Percentiles rank a stretch among this genome's conserved stretches.
Evolutionary conservation across 2,888 invertebrate species (phyloP).

Genomic region (Drosophila glabriapex): DNA sequence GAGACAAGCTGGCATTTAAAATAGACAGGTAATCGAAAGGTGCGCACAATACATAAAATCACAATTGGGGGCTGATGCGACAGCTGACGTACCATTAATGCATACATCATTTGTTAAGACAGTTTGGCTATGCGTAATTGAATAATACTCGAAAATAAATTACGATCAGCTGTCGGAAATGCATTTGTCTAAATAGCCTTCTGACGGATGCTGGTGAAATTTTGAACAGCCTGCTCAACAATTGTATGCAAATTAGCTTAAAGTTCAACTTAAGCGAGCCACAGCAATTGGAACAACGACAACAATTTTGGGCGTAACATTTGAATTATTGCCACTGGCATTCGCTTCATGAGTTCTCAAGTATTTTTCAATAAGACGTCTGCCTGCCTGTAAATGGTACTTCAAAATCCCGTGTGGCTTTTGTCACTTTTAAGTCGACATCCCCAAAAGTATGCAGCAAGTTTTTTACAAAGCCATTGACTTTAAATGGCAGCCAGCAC

Average conservation of each 20-base stretch:
- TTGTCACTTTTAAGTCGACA: constrained; percentile 30
- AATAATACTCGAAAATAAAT: constrained; percentile 58
- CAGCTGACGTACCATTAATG: constrained; percentile 20
- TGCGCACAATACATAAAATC: constrained; percentile 5
- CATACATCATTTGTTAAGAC: constrained; percentile 42
- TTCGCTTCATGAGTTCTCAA: constrained; percentile 9
- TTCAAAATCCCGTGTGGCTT: constrained; percentile 26
- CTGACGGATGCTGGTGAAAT: constrained; percentile 30
- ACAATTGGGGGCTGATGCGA: constrained; percentile 1
- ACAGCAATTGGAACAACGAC: constrained; percentile 28
- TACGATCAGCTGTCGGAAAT: constrained; percentile 38
- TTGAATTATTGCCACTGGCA: constrained; percentile 31
- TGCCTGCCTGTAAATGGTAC: constrained; percentile 14
- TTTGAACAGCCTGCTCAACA: constrained; percentile 24
- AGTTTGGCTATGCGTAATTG: constrained; percentile 19
- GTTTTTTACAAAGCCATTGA: constrained; percentile 30
- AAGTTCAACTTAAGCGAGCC: constrained; percentile 14
- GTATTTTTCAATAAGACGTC: constrained; percentile 57
- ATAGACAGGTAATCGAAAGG: constrained; percentile 21
- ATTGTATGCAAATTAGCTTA: constrained; percentile 61
- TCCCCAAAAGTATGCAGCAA: constrained; percentile 47
- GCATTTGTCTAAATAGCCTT: constrained; percentile 3
- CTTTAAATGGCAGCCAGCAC: constrained; percentile 38
- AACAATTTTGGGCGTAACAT: constrained; percentile 17
- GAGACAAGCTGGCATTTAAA: constrained; percentile 21